Evolutionary conservation across 1,140 invertebrate species (phyloP), one percentile per base, ranked within the genome.

Genomic region (Forficula auricularia): DNA sequence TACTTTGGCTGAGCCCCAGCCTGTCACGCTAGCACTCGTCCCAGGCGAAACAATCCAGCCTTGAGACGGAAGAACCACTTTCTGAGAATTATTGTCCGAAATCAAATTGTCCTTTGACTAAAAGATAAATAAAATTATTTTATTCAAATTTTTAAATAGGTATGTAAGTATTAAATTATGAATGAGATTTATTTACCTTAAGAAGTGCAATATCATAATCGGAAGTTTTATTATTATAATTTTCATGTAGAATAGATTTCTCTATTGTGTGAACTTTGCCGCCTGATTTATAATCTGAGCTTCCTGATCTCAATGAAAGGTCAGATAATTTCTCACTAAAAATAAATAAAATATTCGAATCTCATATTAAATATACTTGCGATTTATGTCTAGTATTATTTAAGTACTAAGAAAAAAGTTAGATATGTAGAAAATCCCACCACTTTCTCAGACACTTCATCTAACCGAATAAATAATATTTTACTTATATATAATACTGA

Each of bases 1-100:
- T 51, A 68, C 66, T 43, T 51, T 49, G 8, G 57, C 47, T 22
- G 60, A 54, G 16, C 71, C 72, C 71, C 70, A 75, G 37, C 72
- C 72, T n/a, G 63, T 60, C 1, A 69, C 60, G 13, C 54, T 58
- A 12, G 64, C 64, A 9, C 53, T 43, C 1, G 54, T 57, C 3
- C 62, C 61, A 19, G 55, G 54, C 18, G 10, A 7, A 27, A 40
- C 53, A 47, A 46, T 41, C 43, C 55, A 50, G 14, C 38, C 34
- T 6, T 40, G 38, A 3, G 47, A 39, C 9, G 58, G 52, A 42
- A 63, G 35, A 14, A 40, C 38, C 32, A 59, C 53, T n/a, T n/a
- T n/a, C 30, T 57, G 40, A 18, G 48, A 31, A 14, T 55, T 50
- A 34, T 49, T 46, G n/a, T 40, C 22, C 18, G 43, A 40, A 42